These are phyloP conservation scores for Alces alces DNA, from an alignment of 2,113 vertebrate genomes.

Conservation along the genomic window DNA sequence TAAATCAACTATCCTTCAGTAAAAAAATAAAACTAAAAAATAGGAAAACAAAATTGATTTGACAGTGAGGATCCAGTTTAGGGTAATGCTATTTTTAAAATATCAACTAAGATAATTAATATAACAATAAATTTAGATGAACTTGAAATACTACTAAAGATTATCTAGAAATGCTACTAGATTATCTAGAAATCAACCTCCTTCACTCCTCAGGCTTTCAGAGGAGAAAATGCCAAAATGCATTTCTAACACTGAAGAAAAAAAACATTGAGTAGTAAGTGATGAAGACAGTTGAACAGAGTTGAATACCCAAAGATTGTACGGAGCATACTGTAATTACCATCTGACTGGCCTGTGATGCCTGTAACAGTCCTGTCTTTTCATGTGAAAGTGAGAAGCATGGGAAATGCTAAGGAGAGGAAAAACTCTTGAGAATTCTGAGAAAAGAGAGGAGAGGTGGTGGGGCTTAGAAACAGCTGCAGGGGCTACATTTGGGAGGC, in stretches of 20 bases:
- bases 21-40: neutral
- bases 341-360: neutral
- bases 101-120: neutral
- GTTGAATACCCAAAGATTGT: neutral
- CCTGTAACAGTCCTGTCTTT: neutral
- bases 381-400: conserved; percentile 25
- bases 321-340: neutral
- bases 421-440: neutral
- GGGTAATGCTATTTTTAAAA: neutral
- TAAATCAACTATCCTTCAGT: neutral
- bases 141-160: neutral
- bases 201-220: neutral
- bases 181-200: conserved; percentile 5
- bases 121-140: neutral
- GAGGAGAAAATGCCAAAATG: neutral
- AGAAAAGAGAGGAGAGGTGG: neutral
- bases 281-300: neutral
- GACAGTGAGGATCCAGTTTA: neutral
- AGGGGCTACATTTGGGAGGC: neutral
- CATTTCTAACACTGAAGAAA: neutral
- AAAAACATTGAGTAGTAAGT: neutral
- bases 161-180: neutral
- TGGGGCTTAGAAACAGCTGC: neutral
- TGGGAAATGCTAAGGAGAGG: neutral
- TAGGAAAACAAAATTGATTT: neutral